These are phyloP conservation scores for Aspidiotus destructor DNA, from an alignment of 2,888 invertebrate species.

Conservation along the genomic window DNA sequence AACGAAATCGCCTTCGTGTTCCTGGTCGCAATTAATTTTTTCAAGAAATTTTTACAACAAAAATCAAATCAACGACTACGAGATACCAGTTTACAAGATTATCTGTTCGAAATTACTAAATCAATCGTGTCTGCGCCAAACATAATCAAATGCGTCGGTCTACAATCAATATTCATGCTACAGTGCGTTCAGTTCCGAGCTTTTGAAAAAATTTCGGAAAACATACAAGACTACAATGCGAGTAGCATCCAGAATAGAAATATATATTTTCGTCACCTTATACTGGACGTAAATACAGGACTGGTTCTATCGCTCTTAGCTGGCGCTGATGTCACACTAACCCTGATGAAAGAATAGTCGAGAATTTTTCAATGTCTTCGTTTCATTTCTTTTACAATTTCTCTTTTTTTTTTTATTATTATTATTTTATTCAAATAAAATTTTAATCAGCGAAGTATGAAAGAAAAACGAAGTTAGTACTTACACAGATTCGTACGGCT, in stretches of 20 bases:
- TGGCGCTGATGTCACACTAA: constrained; percentile 37
- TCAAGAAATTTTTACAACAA: too few species aligned
- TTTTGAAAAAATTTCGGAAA: not conserved
- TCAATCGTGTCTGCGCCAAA: too few species aligned
- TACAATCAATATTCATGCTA: too few species aligned
- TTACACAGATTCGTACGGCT: constrained; percentile 42
- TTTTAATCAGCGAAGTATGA: constrained; percentile 9
- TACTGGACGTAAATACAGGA: constrained; percentile 42
- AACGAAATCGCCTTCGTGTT: too few species aligned
- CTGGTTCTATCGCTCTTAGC: constrained; percentile 43
- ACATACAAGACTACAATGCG: constrained; percentile 19
- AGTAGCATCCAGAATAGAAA: not conserved
- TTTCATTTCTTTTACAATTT: too few species aligned
- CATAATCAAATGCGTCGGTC: too few species aligned
- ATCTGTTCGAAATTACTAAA: too few species aligned
- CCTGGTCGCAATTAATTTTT: too few species aligned
- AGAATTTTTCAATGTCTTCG: not conserved
- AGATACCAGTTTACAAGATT: too few species aligned
- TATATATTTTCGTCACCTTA: constrained; percentile 40
- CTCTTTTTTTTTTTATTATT: too few species aligned
- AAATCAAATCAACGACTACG: too few species aligned
- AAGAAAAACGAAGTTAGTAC: constrained; percentile 34
- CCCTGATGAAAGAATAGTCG: constrained; percentile 18
- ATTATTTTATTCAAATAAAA: not conserved
- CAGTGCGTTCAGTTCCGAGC: not conserved